These are phyloP conservation scores for Amazona guildingii DNA, from an alignment of 2,113 vertebrate species.

Conservation along the genomic window DNA sequence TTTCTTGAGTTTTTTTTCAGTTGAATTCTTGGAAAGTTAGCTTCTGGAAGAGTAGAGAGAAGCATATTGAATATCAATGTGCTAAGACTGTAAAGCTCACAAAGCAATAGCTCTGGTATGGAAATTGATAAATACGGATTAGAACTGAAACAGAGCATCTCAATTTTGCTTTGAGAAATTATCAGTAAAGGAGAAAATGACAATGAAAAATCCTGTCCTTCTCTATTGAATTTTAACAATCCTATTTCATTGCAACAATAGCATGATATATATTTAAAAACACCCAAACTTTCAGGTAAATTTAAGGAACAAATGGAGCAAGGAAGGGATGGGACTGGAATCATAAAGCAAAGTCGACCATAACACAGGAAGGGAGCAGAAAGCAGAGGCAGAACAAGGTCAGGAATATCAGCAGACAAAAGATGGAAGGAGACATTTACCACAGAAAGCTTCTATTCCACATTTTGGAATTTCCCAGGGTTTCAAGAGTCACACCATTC, in stretches of 20 bases:
- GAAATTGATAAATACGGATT: neutral
- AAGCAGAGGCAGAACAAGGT: neutral
- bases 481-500: neutral
- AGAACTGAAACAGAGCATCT: neutral
- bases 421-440: neutral
- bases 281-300: neutral
- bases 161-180: neutral
- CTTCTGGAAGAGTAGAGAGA: neutral
- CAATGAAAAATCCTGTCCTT: neutral
- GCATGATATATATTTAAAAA: neutral
- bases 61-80: neutral
- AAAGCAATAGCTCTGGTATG: neutral
- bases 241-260: neutral
- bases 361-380: neutral
- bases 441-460: neutral
- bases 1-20: neutral
- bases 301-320: neutral
- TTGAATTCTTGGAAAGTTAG: neutral
- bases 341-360: neutral
- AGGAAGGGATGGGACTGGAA: neutral
- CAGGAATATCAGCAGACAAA: neutral
- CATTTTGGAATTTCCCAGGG: neutral
- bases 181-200: neutral
- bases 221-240: neutral
- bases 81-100: neutral